Percentiles rank a stretch among this genome's conserved stretches.
Evolutionary conservation across 2,797 vertebrate genomes (phyloP).

Genomic region (Rhyacichthys aspro): DNA sequence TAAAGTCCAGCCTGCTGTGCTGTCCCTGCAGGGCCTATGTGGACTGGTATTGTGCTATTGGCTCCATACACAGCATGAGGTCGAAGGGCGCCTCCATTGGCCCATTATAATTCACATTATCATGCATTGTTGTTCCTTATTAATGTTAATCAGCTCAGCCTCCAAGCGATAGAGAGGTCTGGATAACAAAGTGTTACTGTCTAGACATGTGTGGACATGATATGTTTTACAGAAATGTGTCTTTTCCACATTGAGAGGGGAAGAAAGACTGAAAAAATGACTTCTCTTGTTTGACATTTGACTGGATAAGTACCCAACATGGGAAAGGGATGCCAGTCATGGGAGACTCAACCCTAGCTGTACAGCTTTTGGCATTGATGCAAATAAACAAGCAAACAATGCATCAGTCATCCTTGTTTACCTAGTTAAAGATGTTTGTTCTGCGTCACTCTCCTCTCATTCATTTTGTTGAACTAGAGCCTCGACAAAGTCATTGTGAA

Average conservation of each 20-base stretch:
- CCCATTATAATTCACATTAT: conserved; percentile 71
- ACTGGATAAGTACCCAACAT: not conserved
- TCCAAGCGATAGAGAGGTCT: conserved; percentile 27
- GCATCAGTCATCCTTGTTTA: conserved; percentile 11
- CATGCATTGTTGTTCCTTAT: conserved; percentile 66
- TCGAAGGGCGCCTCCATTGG: conserved; percentile 51
- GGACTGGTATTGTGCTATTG: conserved; percentile 33
- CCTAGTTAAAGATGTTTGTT: conserved; percentile 17
- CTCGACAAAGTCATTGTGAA: conserved; percentile 5
- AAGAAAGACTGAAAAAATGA: no score
- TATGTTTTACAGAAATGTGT: conserved; percentile 16
- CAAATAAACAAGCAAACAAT: conserved; percentile 29
- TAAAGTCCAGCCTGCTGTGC: conserved; percentile 47
- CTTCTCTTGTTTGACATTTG: conserved; percentile 11
- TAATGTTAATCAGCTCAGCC: conserved; percentile 68
- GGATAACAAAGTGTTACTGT: conserved; percentile 35
- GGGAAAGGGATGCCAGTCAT: conserved; percentile 48
- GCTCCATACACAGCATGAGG: conserved; percentile 42
- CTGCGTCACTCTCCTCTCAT: conserved; percentile 7
- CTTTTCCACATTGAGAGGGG: not conserved
- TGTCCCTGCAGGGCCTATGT: conserved; percentile 44
- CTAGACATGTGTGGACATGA: conserved; percentile 42
- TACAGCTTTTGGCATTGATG: conserved; percentile 31
- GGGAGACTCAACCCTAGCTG: conserved; percentile 41
- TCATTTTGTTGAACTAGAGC: conserved; percentile 3